Percentiles rank a stretch among this genome's conserved stretches.
Conservation (phyloP, 2,888 invertebrate genomes). For the Crepidodera aurea region DNA sequence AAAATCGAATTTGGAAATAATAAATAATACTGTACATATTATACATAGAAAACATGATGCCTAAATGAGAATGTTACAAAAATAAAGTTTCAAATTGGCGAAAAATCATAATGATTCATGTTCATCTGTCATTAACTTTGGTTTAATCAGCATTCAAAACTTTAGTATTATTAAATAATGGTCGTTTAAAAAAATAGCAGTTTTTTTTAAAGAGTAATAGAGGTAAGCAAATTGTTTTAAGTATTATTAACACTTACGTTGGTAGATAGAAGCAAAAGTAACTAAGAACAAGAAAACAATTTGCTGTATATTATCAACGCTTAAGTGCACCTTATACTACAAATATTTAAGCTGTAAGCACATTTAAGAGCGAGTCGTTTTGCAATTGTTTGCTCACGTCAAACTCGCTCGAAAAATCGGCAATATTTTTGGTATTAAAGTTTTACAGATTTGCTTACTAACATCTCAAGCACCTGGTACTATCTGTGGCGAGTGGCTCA, state of each 20-base stretch:
- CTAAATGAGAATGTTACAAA: too few relatives aligned
- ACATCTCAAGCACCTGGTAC: constrained; percentile 39
- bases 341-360: constrained; percentile 58
- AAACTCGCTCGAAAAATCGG: constrained; percentile 48
- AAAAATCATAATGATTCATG: too few relatives aligned
- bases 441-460: constrained; percentile 41
- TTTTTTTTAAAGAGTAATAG: background rate
- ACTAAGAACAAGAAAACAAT: constrained; percentile 28
- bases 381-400: constrained; percentile 30
- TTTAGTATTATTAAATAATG: background rate
- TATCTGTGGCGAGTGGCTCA: constrained; percentile 34
- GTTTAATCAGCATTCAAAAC: background rate
- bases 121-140: too few relatives aligned
- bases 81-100: too few relatives aligned
- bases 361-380: constrained; percentile 41
- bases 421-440: constrained; percentile 58
- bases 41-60: background rate
- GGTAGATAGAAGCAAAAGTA: constrained; percentile 20
- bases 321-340: constrained; percentile 58
- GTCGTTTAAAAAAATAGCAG: constrained; percentile 6
- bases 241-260: constrained; percentile 16
- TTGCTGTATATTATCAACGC: constrained; percentile 25
- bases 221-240: constrained; percentile 29
- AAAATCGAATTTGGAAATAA: background rate
- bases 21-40: background rate